phyloP scores from a whole-genome alignment of 2,888 invertebrate species.

The Tenthredo scrophulariae region DNA sequence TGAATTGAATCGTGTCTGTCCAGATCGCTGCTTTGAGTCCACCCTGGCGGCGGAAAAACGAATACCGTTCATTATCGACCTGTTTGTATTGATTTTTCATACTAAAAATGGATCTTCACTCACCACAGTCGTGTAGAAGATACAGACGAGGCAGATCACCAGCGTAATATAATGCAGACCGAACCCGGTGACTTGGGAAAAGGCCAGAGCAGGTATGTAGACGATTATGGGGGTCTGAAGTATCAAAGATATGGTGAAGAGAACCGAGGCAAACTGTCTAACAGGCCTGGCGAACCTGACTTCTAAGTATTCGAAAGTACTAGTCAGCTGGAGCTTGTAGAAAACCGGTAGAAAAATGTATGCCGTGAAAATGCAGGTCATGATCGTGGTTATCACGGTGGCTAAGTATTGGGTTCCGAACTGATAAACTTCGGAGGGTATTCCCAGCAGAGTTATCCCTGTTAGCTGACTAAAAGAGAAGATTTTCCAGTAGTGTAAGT shows the following conservation, averaged over 20 bases:
- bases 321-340: slow-evolving; percentile 85
- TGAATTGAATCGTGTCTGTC: slow-evolving; percentile 82
- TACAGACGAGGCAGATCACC: slow-evolving; percentile 85
- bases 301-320: slow-evolving; percentile 86
- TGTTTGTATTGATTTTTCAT: background rate
- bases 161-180: slow-evolving; percentile 84
- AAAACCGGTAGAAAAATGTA: slow-evolving; percentile 84
- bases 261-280: slow-evolving; percentile 81
- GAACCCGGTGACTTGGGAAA: slow-evolving; percentile 86
- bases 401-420: slow-evolving; percentile 84
- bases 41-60: slow-evolving; percentile 67
- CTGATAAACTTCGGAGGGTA: slow-evolving; percentile 87
- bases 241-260: slow-evolving; percentile 82
- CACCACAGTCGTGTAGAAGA: slow-evolving; percentile 88
- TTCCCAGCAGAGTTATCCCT: slow-evolving; percentile 87
- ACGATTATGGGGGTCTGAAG: slow-evolving; percentile 84
- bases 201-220: slow-evolving; percentile 86
- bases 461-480: slow-evolving; percentile 83
- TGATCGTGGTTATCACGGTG: slow-evolving; percentile 76
- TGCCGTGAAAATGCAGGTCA: slow-evolving; percentile 69
- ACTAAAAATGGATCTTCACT: slow-evolving; percentile 62
- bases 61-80: background rate
- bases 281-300: slow-evolving; percentile 83
- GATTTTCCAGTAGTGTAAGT: background rate
- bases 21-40: slow-evolving; percentile 85